Evolutionary conservation across 2,113 vertebrate genomes (phyloP).

Genomic region (Dicrurus megarhynchus): DNA sequence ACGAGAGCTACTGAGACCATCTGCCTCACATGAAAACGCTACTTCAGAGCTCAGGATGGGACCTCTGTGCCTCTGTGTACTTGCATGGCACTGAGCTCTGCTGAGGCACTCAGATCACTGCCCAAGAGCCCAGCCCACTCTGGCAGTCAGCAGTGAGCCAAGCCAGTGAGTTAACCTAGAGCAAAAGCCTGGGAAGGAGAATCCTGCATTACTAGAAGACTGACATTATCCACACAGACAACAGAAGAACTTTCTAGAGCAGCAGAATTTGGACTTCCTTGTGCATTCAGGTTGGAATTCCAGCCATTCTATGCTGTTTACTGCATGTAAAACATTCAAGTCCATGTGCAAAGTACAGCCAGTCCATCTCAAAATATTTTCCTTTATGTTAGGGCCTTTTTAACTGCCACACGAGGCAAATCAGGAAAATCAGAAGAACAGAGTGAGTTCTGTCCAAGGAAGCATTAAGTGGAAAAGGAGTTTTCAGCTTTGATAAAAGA

Average conservation of each 20-base stretch:
- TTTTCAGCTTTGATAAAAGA: background rate
- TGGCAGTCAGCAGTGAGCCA: rapidly evolving
- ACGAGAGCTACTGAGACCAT: background rate
- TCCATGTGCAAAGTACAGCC: background rate
- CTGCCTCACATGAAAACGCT: background rate
- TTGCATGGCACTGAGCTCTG: background rate
- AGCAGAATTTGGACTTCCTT: background rate
- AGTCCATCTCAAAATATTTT: background rate
- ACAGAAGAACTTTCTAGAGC: background rate
- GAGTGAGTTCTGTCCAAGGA: background rate
- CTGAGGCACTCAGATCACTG: background rate
- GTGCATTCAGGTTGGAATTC: background rate
- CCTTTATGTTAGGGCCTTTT: background rate
- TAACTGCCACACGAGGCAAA: background rate
- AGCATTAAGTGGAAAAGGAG: background rate
- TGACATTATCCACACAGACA: background rate
- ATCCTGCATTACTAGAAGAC: background rate
- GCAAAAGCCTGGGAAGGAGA: background rate
- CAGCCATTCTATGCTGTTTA: background rate
- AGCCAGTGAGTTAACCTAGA: background rate
- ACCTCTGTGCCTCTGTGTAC: background rate
- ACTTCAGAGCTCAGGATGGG: background rate
- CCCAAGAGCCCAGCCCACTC: background rate
- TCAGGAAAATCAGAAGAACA: background rate
- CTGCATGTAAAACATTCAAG: background rate